Evolutionary conservation across 2,797 vertebrate genomes (phyloP).

Genomic region (Channallabes apus): DNA sequence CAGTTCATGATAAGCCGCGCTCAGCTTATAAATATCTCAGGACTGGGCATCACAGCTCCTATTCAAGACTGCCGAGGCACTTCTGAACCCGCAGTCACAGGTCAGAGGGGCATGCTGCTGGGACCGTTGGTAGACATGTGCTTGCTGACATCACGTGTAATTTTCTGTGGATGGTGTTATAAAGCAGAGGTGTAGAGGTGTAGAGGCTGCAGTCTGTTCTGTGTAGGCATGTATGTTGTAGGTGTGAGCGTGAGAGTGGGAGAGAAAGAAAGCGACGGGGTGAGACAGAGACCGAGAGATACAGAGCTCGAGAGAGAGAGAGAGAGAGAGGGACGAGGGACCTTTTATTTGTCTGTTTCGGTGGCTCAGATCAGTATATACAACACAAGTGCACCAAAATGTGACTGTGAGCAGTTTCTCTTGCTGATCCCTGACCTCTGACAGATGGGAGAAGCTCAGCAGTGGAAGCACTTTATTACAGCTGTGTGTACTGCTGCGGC

Average conservation of each 20-base stretch:
- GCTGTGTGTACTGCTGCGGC: constrained; percentile 28
- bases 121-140: background rate
- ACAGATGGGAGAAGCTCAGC: constrained; percentile 44
- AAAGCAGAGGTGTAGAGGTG: constrained; percentile 23
- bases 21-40: constrained; percentile 16
- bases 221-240: constrained; percentile 29
- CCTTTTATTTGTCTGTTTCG: constrained; percentile 39
- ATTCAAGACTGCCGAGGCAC: constrained; percentile 11
- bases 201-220: constrained; percentile 20
- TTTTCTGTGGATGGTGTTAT: constrained; percentile 14
- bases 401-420: constrained; percentile 33
- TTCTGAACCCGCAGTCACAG: constrained; percentile 38
- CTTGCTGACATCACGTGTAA: constrained; percentile 14
- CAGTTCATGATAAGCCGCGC: constrained; percentile 4
- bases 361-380: constrained; percentile 6
- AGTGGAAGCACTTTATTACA: constrained; percentile 52
- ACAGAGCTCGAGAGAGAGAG: background rate
- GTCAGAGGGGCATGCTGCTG: constrained; percentile 18
- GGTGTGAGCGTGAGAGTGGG: constrained; percentile 28
- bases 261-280: background rate
- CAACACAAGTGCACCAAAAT: constrained; percentile 29
- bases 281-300: background rate
- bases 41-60: background rate
- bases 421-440: constrained; percentile 31
- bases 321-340: background rate